These are phyloP conservation scores for Scaptomyza cyrtandrae DNA, from an alignment of 2,888 invertebrate species.

Conservation along the genomic window DNA sequence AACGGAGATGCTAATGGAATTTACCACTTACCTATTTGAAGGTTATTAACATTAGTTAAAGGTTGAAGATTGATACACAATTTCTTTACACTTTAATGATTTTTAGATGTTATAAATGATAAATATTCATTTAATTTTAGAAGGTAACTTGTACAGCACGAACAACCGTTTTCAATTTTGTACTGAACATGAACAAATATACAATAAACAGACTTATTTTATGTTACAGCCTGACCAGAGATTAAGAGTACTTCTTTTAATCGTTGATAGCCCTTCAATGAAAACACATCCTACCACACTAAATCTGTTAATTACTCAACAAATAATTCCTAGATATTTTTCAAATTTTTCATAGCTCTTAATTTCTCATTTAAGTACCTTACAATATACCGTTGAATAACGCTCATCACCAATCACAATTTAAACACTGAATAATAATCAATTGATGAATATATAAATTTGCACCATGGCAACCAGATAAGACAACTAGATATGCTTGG, in stretches of 20 bases:
- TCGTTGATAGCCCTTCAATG: no score
- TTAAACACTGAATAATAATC: conserved; percentile 62
- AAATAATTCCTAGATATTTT: background rate
- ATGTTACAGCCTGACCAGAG: background rate
- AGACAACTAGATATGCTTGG: background rate
- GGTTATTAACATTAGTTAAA: background rate
- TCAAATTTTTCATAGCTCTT: background rate
- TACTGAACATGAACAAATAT: background rate
- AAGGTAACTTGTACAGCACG: no score
- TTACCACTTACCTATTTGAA: background rate
- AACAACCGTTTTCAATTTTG: no score
- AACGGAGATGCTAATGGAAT: conserved; percentile 16
- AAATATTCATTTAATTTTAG: background rate
- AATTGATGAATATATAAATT: conserved; percentile 54
- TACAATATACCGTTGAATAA: conserved; percentile 6
- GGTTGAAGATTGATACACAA: background rate
- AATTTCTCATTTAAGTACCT: background rate
- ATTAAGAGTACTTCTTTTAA: no score
- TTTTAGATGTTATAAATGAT: background rate
- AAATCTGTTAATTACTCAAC: no score
- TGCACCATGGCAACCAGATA: conserved; percentile 32
- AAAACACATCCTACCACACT: no score
- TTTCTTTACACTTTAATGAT: background rate
- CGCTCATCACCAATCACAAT: conserved; percentile 29
- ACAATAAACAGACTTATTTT: background rate